Base-by-base conservation (phyloP, 2,888 invertebrate genomes). In the Dioctria rufipes region DNA sequence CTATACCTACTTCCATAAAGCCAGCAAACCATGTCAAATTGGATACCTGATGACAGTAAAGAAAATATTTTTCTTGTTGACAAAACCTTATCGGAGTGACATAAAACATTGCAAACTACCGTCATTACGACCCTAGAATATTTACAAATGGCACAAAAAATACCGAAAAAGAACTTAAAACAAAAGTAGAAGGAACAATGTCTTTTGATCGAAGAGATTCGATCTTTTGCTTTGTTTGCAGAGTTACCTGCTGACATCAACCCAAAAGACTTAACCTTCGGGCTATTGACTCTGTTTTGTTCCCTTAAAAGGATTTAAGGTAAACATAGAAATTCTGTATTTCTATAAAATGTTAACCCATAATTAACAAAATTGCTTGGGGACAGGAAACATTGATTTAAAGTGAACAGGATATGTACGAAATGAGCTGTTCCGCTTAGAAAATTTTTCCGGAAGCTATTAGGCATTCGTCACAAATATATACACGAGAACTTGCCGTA, bases 231-330 rank as follows among this genome's bases (percentile, higher is more conserved):
- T 13, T 73, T 66, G 58, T 73, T 60, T 73, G 58, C 51, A 13
- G 25, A 73, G 40, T 73, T 73, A 39, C 9, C 11, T n/a, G 25
- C 69, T 58, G 40, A n/a, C 43, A 40, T 42, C 6, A 73, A 9
- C 43, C 39, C 8, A 4, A 60, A 42, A 42, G 73, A 11, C 54
- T 73, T 42, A 73, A 73, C 73, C 73, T 73, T 73, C 73, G 58
- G 73, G 73, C 42, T 54, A 43, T 73, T 58, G 51, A 73, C 13
- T 73, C 58, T 60, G 42, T 39, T 13, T 40, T 73, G 58, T 60
- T 73, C 58, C 40, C 42, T 58, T n/a, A 58, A 73, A 73, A 71
- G 40, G 73, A 73, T 58, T 73, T 60, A 73, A 73, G 73, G 73
- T 73, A 60, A 73, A 73, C 9, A 60, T 58, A 73, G 58, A 58